Conservation (phyloP, 1,140 invertebrate species). For the Ephestia elutella region DNA sequence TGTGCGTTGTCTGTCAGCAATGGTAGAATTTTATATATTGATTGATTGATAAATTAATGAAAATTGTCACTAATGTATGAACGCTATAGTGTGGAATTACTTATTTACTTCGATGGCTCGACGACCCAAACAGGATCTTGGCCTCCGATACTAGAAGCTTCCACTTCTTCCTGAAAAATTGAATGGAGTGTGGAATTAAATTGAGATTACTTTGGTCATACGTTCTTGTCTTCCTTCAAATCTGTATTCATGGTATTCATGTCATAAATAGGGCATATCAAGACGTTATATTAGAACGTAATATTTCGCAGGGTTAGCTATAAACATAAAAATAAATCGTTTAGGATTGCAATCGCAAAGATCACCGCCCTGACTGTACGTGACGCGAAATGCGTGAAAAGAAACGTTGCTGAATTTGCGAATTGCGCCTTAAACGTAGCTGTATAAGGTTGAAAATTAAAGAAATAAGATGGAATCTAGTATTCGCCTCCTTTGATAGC, state of each 20-base stretch:
- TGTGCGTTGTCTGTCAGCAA: too few relatives aligned
- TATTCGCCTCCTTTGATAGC: not conserved
- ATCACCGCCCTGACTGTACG: not conserved
- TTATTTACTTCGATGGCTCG: too few relatives aligned
- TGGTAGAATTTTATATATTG: too few relatives aligned
- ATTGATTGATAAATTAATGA: too few relatives aligned
- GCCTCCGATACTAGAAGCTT: too few relatives aligned
- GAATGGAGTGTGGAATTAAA: too few relatives aligned
- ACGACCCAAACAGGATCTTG: too few relatives aligned
- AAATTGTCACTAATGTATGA: too few relatives aligned
- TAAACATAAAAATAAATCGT: conserved; percentile 1
- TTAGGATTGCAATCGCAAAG: not conserved
- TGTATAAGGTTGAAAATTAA: not conserved
- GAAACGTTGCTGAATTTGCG: not conserved
- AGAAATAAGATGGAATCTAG: not conserved
- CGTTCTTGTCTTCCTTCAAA: not conserved
- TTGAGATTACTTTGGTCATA: too few relatives aligned
- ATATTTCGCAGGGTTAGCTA: not conserved
- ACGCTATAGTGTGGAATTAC: too few relatives aligned
- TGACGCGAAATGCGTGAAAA: not conserved
- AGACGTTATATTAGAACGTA: not conserved
- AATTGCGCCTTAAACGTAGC: not conserved
- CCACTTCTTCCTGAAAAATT: too few relatives aligned
- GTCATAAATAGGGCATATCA: not conserved
- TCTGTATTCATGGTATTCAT: not conserved